A percentile compares a stretch with the other conserved stretches of the same genome.
Evolutionary conservation across 2,888 invertebrate species (phyloP).

Genomic region (Erebia ligea): DNA sequence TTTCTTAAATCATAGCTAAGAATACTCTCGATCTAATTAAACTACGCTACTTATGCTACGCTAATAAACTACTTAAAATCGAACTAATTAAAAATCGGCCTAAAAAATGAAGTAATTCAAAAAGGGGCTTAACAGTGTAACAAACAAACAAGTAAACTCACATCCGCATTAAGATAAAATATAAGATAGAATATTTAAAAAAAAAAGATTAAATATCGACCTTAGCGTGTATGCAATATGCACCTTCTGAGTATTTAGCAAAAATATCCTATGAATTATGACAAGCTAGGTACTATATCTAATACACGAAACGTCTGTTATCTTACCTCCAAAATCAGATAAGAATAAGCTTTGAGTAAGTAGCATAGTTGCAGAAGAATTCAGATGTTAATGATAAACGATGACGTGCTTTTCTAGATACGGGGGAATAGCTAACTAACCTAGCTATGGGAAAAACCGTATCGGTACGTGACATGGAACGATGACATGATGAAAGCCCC

Average conservation of each 20-base stretch:
- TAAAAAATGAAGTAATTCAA: no score
- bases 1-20: no score
- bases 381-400: constrained; percentile 1
- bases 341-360: background rate
- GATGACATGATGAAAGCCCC: background rate
- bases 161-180: no score
- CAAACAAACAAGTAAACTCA: no score
- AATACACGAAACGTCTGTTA: background rate
- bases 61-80: no score
- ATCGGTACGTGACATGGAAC: background rate
- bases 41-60: no score
- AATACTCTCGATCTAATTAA: no score
- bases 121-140: no score
- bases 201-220: no score
- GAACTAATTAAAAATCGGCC: no score
- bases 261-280: background rate
- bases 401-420: background rate
- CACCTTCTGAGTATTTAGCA: background rate
- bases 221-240: background rate
- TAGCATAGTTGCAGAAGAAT: constrained; percentile 5
- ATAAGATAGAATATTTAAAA: no score
- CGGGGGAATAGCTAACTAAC: background rate
- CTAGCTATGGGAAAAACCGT: background rate
- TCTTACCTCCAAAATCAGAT: constrained; percentile 3
- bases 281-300: background rate